Evolutionary conservation across 2,113 vertebrate species (phyloP).

Genomic region (Burhinus bistriatus): DNA sequence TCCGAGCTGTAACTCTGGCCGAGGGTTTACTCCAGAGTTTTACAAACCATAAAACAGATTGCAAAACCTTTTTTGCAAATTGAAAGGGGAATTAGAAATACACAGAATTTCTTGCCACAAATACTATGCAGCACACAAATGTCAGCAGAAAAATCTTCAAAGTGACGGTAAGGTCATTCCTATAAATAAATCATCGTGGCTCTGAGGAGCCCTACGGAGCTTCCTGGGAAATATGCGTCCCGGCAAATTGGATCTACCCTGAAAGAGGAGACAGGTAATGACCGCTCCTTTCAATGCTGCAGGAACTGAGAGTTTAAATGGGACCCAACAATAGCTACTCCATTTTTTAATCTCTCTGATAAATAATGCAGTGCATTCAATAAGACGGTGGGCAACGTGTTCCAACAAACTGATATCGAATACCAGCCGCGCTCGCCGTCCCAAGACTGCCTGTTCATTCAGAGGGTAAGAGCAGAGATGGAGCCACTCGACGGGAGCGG

Average conservation of each 20-base stretch:
- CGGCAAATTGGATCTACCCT: neutral
- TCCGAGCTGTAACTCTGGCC: neutral
- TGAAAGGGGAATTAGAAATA: neutral
- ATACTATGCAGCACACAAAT: neutral
- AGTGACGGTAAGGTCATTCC: slow-evolving; percentile 22
- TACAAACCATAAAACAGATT: neutral
- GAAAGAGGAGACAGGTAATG: neutral
- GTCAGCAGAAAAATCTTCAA: slow-evolving; percentile 30
- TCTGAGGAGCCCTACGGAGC: neutral
- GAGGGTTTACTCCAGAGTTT: rapidly evolving
- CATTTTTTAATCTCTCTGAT: neutral
- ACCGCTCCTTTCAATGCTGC: neutral
- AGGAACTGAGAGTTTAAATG: neutral
- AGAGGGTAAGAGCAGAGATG: neutral
- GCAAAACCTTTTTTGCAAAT: neutral
- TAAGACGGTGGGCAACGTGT: neutral
- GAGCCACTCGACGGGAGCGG: neutral
- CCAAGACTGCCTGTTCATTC: neutral
- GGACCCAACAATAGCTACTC: neutral
- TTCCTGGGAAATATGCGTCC: neutral
- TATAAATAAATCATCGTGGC: slow-evolving; percentile 52
- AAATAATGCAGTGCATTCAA: slow-evolving; percentile 6
- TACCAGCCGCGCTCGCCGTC: rapidly evolving
- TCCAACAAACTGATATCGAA: neutral
- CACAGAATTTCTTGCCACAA: neutral